Evolutionary conservation across 2,113 vertebrate genomes (phyloP).

Genomic region (Boleophthalmus pectinirostris): DNA sequence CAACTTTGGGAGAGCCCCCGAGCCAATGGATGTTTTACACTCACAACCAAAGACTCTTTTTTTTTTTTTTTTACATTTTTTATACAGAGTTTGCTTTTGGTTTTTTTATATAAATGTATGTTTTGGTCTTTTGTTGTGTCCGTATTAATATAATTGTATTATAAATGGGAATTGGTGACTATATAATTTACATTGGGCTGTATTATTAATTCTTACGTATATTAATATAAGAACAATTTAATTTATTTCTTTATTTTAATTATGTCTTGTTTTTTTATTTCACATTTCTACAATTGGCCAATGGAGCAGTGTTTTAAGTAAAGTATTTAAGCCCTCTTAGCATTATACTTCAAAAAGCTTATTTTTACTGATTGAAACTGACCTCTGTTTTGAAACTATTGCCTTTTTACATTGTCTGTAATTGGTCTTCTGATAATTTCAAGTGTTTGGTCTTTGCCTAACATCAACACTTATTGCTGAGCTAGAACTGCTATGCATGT

Average conservation of each 20-base stretch:
- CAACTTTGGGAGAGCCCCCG: slow-evolving; percentile 91
- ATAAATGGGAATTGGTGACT: slow-evolving; percentile 68
- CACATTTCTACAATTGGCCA: slow-evolving; percentile 63
- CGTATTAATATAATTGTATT: slow-evolving; percentile 76
- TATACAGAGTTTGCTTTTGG: slow-evolving; percentile 46
- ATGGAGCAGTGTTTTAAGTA: slow-evolving; percentile 77
- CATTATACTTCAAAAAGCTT: slow-evolving; percentile 71
- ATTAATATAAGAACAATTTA: slow-evolving; percentile 87
- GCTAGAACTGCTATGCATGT: slow-evolving; percentile 30
- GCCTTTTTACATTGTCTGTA: slow-evolving; percentile 19
- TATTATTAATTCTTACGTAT: slow-evolving; percentile 75
- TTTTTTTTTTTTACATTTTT: slow-evolving; percentile 25
- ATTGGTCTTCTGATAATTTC: slow-evolving; percentile 61
- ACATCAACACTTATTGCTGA: slow-evolving; percentile 44
- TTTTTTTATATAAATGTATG: slow-evolving; percentile 37
- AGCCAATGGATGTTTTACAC: slow-evolving; percentile 73
- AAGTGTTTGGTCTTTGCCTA: slow-evolving; percentile 49
- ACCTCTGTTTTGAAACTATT: slow-evolving; percentile 55
- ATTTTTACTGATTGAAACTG: slow-evolving; percentile 55
- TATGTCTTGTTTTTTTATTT: slow-evolving; percentile 38
- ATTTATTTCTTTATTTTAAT: slow-evolving; percentile 78
- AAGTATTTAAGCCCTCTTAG: slow-evolving; percentile 80
- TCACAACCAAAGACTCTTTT: slow-evolving; percentile 84
- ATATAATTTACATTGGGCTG: slow-evolving; percentile 68
- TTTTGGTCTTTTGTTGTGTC: slow-evolving; percentile 35